phyloP scores from a whole-genome alignment of 2,797 vertebrate genomes.

The Morus bassanus region DNA sequence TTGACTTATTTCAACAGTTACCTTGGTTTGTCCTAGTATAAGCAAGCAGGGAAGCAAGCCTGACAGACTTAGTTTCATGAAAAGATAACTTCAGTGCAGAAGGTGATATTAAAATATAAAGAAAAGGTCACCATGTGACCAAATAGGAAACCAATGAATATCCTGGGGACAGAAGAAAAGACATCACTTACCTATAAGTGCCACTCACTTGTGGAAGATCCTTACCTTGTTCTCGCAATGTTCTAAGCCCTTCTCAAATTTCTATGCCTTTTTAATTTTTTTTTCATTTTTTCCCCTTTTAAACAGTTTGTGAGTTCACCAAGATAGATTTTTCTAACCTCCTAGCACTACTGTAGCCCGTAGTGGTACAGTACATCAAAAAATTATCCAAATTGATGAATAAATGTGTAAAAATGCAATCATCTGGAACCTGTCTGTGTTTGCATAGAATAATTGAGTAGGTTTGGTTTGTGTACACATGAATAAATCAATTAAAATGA shows the following conservation, averaged over 20 bases:
- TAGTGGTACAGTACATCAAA: background rate
- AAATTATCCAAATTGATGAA: conserved; percentile 14
- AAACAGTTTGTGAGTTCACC: background rate
- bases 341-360: background rate
- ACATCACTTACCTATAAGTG: background rate
- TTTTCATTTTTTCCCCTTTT: background rate
- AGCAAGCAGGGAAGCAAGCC: background rate
- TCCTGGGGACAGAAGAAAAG: background rate
- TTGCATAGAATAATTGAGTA: conserved; percentile 47
- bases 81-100: background rate
- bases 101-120: background rate
- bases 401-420: conserved; percentile 44
- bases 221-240: background rate
- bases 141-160: background rate
- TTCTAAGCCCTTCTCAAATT: background rate
- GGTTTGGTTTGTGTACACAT: conserved; percentile 25
- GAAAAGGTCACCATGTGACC: background rate
- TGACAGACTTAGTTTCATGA: background rate
- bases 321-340: background rate
- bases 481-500: conserved; percentile 44
- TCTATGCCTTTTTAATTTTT: background rate
- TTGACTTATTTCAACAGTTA: background rate
- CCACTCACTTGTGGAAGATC: background rate
- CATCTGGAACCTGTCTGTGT: conserved; percentile 43
- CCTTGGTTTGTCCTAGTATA: background rate